phyloP scores from a whole-genome alignment of 2,113 vertebrate genomes.

The Sinocyclocheilus rhinocerous region DNA sequence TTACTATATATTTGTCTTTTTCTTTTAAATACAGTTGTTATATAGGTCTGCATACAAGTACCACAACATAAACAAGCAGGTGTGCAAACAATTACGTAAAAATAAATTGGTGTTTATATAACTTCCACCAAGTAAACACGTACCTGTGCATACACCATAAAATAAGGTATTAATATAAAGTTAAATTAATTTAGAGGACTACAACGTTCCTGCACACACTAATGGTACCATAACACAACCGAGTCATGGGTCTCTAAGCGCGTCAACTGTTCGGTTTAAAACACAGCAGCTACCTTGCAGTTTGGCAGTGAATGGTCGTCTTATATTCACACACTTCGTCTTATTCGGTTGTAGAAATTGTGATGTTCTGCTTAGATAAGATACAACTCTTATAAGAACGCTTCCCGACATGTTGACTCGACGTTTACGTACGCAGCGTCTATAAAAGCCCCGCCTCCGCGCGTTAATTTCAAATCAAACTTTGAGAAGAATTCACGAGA shows the following conservation, averaged over 20 bases:
- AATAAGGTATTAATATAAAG: not conserved
- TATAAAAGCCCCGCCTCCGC: not conserved
- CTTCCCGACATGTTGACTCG: constrained; percentile 26
- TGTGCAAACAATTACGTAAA: not conserved
- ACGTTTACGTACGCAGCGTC: not conserved
- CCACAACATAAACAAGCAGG: not conserved
- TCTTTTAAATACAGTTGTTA: not conserved
- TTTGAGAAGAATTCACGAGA: not conserved
- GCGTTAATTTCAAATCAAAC: not conserved
- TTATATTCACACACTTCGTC: constrained; percentile 13
- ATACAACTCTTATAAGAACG: not conserved
- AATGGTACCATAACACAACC: not conserved
- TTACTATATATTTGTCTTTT: not conserved
- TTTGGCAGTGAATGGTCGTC: not conserved
- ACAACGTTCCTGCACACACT: too few species aligned
- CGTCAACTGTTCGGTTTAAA: not conserved
- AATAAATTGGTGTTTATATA: not conserved
- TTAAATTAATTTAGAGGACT: not conserved
- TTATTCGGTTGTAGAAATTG: not conserved
- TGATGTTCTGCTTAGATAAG: not conserved
- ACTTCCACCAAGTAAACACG: not conserved
- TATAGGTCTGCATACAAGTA: not conserved
- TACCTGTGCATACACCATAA: too few species aligned
- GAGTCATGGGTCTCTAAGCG: too few species aligned
- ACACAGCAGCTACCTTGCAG: constrained; percentile 7